Base-by-base conservation (phyloP, 2,113 vertebrate genomes). In the Mola mola region DNA sequence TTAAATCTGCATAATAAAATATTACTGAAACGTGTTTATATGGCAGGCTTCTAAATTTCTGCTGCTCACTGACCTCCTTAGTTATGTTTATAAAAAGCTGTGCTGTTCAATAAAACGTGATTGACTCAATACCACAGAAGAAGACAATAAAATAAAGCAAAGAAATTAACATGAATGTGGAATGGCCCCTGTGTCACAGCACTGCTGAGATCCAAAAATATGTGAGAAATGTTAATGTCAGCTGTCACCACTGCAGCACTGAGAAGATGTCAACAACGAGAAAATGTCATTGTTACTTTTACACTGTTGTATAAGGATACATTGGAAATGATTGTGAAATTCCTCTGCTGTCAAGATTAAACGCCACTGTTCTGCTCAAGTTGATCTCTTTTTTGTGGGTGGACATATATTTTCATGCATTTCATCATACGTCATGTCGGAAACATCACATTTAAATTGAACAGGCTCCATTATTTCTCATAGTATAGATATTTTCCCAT, bases 391-490 rank as follows among this genome's bases (percentile, higher is more conserved):
- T 49, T 65, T 72, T 40, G 58, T 26, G 44, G 21, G 19, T 10
- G 37, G 47, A 66, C 29, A 20, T 33, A 24, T 57, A 25, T 47
- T 61, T 78, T 42, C 24, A 50, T 65, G 64, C 57, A 70, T 43
- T 19, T 47, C 49, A 50, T 72, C 42, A 46, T 49, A 37, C 11
- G 22, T 29, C 26, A 50, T 6, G 34, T 25, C 53, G 51, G 28
- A 65, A 86, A 84, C 60, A 61, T 31, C 43, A 61, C 59, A 85
- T 90, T 79, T 78, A 48, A 67, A 72, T 81, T 82, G 68, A 76
- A 67, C 43, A 44, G 66, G 61, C 43, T 78, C 37, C 34, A 74
- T 80, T 78, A 74, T 78, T 79, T 62, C 78, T 64, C 41, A 68
- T 53, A 62, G 57, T 50, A 73, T 25, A 19, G 26, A 56, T 66